These are phyloP conservation scores for Catajapyx aquilonaris DNA, from an alignment of 1,140 invertebrate genomes.

Conservation along the genomic window DNA sequence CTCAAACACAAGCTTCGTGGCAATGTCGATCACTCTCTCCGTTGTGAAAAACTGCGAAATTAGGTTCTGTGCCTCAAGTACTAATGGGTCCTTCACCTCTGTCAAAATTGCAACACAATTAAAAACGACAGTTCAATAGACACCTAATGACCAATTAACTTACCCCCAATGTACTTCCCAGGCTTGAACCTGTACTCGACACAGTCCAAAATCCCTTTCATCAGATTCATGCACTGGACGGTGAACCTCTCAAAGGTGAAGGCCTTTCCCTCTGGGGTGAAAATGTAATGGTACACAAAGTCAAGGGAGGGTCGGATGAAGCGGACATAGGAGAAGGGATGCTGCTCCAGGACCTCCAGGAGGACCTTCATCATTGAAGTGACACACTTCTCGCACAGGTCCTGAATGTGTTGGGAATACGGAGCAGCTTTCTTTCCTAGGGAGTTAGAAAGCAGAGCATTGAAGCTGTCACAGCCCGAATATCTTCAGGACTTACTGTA, in stretches of 20 bases:
- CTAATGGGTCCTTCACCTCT: conserved; percentile 26
- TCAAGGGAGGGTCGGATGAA: conserved; percentile 57
- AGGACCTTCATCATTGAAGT: no score
- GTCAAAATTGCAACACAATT: conserved; percentile 7
- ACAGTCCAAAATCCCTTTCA: conserved; percentile 61
- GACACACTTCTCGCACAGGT: conserved; percentile 55
- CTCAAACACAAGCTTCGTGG: conserved; percentile 57
- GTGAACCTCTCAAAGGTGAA: conserved; percentile 62
- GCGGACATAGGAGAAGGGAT: conserved; percentile 55
- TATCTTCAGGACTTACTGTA: conserved; percentile 50
- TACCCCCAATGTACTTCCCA: conserved; percentile 31
- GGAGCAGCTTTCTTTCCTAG: no score
- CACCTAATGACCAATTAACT: conserved; percentile 16
- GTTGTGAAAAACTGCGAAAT: conserved; percentile 41
- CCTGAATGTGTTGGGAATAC: no score
- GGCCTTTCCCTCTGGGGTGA: conserved; percentile 51
- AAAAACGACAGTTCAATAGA: conserved; percentile 4
- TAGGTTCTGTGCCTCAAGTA: conserved; percentile 39
- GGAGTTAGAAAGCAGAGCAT: no score
- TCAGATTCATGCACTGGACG: conserved; percentile 72
- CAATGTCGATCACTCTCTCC: conserved; percentile 50
- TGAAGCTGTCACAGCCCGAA: no score
- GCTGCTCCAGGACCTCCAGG: conserved; percentile 39
- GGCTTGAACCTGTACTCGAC: conserved; percentile 48
- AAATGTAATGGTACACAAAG: conserved; percentile 64